Evolutionary conservation across 2,797 vertebrate species (phyloP).

Genomic region (Pangasius macronema): DNA sequence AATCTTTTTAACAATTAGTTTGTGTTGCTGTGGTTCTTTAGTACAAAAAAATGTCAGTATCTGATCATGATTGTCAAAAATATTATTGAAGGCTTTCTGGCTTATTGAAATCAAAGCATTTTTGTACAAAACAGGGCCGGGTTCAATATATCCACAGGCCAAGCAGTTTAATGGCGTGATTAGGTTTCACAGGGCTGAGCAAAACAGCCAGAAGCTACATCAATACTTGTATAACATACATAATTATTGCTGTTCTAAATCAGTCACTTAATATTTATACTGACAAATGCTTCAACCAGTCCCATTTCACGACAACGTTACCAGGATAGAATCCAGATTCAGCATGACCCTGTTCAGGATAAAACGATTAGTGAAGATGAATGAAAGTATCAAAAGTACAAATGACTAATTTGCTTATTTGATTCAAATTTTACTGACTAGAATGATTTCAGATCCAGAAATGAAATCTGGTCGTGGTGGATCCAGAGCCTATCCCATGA

Average conservation of each 20-base stretch:
- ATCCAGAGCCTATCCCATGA: neutral
- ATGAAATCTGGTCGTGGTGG: neutral
- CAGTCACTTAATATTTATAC: neutral
- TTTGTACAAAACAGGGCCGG: neutral
- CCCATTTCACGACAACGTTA: neutral
- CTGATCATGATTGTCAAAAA: neutral
- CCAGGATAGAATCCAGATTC: neutral
- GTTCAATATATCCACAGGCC: neutral
- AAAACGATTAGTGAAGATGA: neutral
- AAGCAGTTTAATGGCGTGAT: neutral
- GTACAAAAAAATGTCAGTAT: neutral
- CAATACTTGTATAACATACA: neutral
- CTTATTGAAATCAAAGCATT: neutral
- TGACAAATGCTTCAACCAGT: neutral
- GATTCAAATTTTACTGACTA: neutral
- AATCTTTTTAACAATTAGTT: neutral
- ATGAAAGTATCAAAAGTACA: neutral
- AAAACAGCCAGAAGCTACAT: neutral
- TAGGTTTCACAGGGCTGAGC: neutral
- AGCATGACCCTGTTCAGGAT: neutral
- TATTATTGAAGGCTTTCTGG: neutral
- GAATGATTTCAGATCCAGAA: neutral
- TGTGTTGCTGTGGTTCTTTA: neutral
- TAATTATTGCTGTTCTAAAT: neutral
- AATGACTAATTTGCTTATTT: neutral